Base-by-base conservation (phyloP, 2,888 invertebrate genomes). In the Nasonia oneida region DNA sequence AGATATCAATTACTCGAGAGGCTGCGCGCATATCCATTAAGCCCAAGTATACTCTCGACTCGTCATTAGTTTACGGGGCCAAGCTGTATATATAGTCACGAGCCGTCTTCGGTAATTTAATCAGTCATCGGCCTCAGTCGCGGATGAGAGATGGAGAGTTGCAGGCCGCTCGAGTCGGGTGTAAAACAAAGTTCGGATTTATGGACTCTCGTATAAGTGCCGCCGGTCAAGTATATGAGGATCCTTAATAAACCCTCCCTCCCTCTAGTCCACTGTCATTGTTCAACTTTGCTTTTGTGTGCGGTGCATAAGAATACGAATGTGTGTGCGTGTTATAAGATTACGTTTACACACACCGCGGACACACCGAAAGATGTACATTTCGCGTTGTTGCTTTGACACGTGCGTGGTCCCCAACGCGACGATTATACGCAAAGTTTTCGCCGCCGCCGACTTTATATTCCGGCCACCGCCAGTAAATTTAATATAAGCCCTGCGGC, bases 21-120 rank as follows among this genome's bases (percentile, higher is more conserved):
- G n/a, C n/a, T 33, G 23, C n/a, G 61, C 64, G 61, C 64, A n/a
- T 33, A 53, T 80, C 67, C 70, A 80, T 80, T 80, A 80, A 80
- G 50, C n/a, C 57, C 6, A 23, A 61, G 57, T 61, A 10, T 70
- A 80, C 79, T 70, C 64, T 70, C 64, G 57, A 67, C 64, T 57
- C 47, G 50, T 23, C 47, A 67, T 67, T 67, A 78, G 67, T 78
- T 78, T 61, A 78, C 18, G 42, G 23, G 42, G 47, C 23, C 14
- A 8, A 29, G 29, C 33, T 67, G 33, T 23, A 64, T 14, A 53
- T 53, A 57, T 33, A 67, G 67, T 67, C 67, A 33, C 33, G 14
- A 47, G 42, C 15, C 47, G 74, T 74, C 74, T 74, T 74, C 15
- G 74, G 47, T 50, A 74, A 74, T 74, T 50, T 50, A 74, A 74